Evolutionary conservation across 2,797 vertebrate genomes (phyloP).

Genomic region (Phalloptychus januarius): DNA sequence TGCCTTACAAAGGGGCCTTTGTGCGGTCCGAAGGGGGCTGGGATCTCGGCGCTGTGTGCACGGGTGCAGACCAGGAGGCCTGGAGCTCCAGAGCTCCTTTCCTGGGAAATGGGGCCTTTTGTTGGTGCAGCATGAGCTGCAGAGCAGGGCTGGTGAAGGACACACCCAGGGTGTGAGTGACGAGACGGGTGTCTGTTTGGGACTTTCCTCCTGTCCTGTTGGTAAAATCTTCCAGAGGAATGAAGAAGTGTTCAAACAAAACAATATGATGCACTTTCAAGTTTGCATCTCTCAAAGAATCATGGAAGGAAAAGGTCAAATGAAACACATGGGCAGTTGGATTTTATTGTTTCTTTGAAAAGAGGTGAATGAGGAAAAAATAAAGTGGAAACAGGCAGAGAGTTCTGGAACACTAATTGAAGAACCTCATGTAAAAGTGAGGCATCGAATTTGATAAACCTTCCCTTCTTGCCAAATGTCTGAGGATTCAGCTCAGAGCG

Average conservation of each 20-base stretch:
- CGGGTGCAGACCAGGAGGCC: conserved; percentile 40
- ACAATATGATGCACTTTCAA: conserved; percentile 10
- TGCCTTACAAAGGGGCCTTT: conserved; percentile 78
- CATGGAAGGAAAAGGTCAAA: neutral
- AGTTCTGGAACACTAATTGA: neutral
- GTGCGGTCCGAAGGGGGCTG: conserved; percentile 70
- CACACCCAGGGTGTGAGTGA: conserved; percentile 64
- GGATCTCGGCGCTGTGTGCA: conserved; percentile 53
- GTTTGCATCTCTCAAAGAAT: conserved; percentile 9
- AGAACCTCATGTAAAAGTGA: neutral
- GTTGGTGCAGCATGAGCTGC: conserved; percentile 38
- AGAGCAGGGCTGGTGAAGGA: conserved; percentile 38
- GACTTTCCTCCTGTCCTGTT: conserved; percentile 6
- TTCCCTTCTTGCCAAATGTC: neutral
- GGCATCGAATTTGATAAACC: neutral
- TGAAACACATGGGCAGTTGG: conserved; percentile 23
- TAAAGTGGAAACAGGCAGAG: neutral
- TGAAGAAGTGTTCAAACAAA: conserved; percentile 31
- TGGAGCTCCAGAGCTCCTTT: conserved; percentile 49
- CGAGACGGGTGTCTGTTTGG: conserved; percentile 58
- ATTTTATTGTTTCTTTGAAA: neutral
- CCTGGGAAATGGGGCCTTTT: conserved; percentile 68
- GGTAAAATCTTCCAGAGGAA: conserved; percentile 49
- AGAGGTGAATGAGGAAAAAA: conserved; percentile 7
- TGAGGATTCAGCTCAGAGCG: neutral